Percentiles rank a stretch among this genome's conserved stretches.
Evolutionary conservation across 2,113 vertebrate genomes (phyloP).

Genomic region (Bos indicus): DNA sequence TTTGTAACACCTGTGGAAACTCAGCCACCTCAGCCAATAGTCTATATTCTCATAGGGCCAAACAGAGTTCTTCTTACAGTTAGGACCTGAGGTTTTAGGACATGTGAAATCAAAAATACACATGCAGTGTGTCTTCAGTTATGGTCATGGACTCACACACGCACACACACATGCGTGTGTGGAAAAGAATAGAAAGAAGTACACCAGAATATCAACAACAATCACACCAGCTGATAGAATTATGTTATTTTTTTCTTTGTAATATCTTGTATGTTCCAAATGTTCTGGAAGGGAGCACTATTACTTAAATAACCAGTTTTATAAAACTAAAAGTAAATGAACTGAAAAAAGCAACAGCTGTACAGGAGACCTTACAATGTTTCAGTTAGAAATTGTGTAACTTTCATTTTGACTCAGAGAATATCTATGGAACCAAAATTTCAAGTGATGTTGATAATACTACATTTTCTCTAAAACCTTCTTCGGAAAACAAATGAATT

Average conservation of each 20-base stretch:
- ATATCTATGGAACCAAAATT: not conserved
- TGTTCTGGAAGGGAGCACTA: not conserved
- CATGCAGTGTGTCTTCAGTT: not conserved
- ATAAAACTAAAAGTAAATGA: not conserved
- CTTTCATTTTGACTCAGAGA: not conserved
- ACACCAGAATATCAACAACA: too few relatives aligned
- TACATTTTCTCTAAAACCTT: not conserved
- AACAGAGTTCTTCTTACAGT: not conserved
- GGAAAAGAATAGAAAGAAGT: not conserved
- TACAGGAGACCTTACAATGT: fast-evolving
- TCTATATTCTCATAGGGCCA: not conserved
- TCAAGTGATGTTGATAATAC: not conserved
- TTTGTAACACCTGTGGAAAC: not conserved
- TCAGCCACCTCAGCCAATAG: too few relatives aligned
- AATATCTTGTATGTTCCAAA: not conserved
- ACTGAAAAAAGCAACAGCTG: not conserved
- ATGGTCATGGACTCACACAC: not conserved
- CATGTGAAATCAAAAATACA: not conserved
- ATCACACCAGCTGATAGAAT: too few relatives aligned
- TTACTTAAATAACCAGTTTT: not conserved
- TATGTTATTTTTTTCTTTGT: not conserved
- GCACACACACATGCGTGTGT: fast-evolving
- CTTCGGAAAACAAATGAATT: not conserved
- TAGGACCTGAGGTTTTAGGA: not conserved
- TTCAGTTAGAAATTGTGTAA: not conserved